A percentile compares a stretch with the other conserved stretches of the same genome.
Evolutionary conservation across 2,888 invertebrate genomes (phyloP).

Genomic region (Microctonus brassicae): DNA sequence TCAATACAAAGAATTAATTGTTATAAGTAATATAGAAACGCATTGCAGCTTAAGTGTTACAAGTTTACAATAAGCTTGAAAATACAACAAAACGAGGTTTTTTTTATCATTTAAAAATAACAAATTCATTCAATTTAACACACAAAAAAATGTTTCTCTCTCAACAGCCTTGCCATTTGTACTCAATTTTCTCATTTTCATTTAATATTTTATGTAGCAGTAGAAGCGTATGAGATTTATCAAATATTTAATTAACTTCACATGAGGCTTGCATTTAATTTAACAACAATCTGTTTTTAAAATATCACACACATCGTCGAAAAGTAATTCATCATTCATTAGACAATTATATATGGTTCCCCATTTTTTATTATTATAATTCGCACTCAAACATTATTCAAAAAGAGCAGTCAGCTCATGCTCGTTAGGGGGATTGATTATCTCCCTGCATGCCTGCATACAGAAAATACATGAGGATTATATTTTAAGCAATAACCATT

Average conservation of each 20-base stretch:
- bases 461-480: constrained; percentile 15
- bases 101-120: not conserved
- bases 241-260: constrained; percentile 8
- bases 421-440: not conserved
- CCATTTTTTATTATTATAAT: not conserved
- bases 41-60: constrained; percentile 15
- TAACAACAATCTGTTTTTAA: constrained; percentile 6
- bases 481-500: not conserved
- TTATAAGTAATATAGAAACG: not conserved
- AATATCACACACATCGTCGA: not conserved
- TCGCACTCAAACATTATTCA: constrained; percentile 10
- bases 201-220: constrained; percentile 28
- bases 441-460: constrained; percentile 29
- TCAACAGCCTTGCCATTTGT: constrained; percentile 42
- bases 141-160: constrained; percentile 21
- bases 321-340: constrained; percentile 3
- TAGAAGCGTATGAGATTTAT: constrained; percentile 30
- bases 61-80: constrained; percentile 21
- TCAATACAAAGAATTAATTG: not conserved
- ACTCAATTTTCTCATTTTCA: constrained; percentile 34
- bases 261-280: constrained; percentile 9
- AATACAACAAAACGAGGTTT: not conserved
- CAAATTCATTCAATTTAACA: not conserved
- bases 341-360: constrained; percentile 6
- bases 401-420: not conserved